Base-by-base conservation (phyloP, 1,140 invertebrate species). In the Leptinotarsa texana region DNA sequence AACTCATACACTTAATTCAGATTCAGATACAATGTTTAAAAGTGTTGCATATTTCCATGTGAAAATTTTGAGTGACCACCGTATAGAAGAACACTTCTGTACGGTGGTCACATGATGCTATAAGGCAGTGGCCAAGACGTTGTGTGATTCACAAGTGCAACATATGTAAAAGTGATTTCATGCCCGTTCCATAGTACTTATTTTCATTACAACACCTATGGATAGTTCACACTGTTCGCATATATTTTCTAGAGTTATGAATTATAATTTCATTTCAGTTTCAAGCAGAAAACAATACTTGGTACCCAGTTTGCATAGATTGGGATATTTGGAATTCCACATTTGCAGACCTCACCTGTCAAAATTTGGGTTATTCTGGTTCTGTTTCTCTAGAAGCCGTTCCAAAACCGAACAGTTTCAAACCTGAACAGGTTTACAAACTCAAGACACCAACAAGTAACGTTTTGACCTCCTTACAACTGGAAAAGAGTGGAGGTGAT, bases 321-420 rank as follows among this genome's bases (percentile, higher is more conserved):
- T 74, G 85, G 15, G 87, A 88, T 49, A 83, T 84, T 24, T 91
- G 90, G 90, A 86, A 86, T 62, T 82, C 85, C 18, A 85, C 87
- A 17, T 87, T 87, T 77, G 89, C 89, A 61, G 85, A 90, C 75
- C 79, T 85, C 42, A 87, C 88, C 13, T 91, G 90, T 77, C 85
- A 85, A 77, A 81, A 83, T 51, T 79, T 91, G 75, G 90, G 90
- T 27, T 90, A 87, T 74, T 82, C 84, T 13, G 85, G 84, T 15
- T 82, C 88, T 3, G 84, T 85, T 61, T 80, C 80, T 22, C 87
- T 86, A 0, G 83, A 86, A 72, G 80, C 81, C 3, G 33, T 85
- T 13, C 71, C 80, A 21, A 82, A 78, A 65, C 77, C 83, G 17
- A 42, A 72, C 49, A 67, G 76, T 77, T 65, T 68, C 18, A 72